Conservation (phyloP, 2,888 invertebrate species). For the Antheraea assamensis region DNA sequence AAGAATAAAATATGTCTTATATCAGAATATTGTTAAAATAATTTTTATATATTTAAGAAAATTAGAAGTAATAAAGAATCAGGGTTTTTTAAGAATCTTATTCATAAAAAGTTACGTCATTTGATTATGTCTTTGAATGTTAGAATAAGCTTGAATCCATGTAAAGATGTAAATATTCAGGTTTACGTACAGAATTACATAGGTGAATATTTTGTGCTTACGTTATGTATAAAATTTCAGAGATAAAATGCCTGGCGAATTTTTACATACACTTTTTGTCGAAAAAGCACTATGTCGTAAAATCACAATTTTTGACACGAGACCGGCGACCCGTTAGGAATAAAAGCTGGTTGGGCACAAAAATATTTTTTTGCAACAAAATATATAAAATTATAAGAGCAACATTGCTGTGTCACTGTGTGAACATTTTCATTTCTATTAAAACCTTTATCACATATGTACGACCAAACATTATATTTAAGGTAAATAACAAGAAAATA, state of each 20-base stretch:
- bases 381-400: neutral
- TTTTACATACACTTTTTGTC: slow-evolving; percentile 6
- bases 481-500: neutral
- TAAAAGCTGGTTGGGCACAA: slow-evolving; percentile 13
- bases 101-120: neutral
- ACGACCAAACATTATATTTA: neutral
- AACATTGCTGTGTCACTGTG: neutral
- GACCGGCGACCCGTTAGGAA: neutral
- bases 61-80: neutral
- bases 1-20: too few relatives aligned
- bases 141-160: neutral
- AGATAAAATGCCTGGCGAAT: slow-evolving; percentile 4
- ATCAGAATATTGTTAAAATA: neutral
- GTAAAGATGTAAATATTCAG: neutral
- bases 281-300: slow-evolving; percentile 9
- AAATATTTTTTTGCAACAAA: neutral
- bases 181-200: neutral
- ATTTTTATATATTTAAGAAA: neutral
- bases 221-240: neutral
- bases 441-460: neutral
- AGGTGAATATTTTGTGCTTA: neutral
- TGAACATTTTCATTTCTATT: neutral
- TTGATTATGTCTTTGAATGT: neutral
- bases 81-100: neutral
- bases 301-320: slow-evolving; percentile 16